Percentiles rank a stretch among this genome's conserved stretches.
Evolutionary conservation across 2,113 vertebrate genomes (phyloP).

Genomic region (Prunella fulvescens): DNA sequence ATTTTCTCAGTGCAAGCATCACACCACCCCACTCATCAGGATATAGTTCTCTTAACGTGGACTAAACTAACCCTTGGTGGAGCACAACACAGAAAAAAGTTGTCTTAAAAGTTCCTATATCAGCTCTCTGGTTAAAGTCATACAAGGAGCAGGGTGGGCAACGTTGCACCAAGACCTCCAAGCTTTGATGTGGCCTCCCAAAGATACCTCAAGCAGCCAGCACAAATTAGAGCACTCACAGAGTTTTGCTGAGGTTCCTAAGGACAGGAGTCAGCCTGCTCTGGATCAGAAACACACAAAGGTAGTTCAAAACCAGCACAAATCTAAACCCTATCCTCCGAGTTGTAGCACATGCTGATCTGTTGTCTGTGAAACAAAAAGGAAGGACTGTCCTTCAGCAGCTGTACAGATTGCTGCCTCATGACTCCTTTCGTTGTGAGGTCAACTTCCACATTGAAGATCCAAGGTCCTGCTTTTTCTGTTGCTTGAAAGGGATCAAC

Average conservation of each 20-base stretch:
- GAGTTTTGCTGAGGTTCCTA: not conserved
- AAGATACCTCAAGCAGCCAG: not conserved
- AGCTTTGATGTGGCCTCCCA: not conserved
- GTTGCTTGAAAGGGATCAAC: not conserved
- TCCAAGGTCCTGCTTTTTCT: not conserved
- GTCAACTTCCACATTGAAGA: not conserved
- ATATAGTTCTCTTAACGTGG: not conserved
- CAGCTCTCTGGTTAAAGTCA: not conserved
- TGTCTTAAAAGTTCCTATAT: not conserved
- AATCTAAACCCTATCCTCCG: not conserved
- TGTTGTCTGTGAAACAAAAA: not conserved
- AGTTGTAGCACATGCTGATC: not conserved
- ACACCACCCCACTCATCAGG: not conserved
- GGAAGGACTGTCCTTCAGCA: not conserved
- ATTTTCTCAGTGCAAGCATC: not conserved
- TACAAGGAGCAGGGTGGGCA: not conserved
- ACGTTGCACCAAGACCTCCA: not conserved
- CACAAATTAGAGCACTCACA: not conserved
- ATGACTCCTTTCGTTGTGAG: not conserved
- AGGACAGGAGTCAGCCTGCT: not conserved
- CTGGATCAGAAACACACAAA: not conserved
- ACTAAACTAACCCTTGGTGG: not conserved
- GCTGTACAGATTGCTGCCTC: not conserved
- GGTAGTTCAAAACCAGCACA: not conserved
- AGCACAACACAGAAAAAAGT: not conserved